Base-by-base conservation (phyloP, 2,888 invertebrate genomes). In the Lochmaea crataegi region DNA sequence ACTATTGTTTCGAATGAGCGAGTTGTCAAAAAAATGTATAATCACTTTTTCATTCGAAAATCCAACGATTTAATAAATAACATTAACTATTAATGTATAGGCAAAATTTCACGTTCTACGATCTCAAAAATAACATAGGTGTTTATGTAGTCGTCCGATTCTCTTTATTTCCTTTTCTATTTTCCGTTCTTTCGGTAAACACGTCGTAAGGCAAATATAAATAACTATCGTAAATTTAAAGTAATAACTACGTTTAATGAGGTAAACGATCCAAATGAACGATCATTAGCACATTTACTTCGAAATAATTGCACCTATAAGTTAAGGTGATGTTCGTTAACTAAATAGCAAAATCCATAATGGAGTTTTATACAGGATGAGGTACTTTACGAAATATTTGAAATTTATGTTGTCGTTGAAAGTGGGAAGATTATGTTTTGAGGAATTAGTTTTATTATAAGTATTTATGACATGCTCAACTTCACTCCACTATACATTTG, bases 171-270 rank as follows among this genome's bases (percentile, higher is more conserved):
- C 32, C 42, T 45, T 2, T 45, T 45, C 32, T 38, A 41, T 66
- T 65, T 18, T 16, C 65, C 38, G 61, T 14, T 14, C 5, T 16
- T 63, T 64, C 64, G 64, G 14, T 57, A 58, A 57, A 67, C 22
- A 58, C 45, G 26, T 26, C 42, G 67, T 32, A 58, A 56, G 41
- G 38, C 18, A 67, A 64, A 45, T 51, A 48, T 67, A 67, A 58
- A 57, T 58, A 58, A 57, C 58, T 57, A 41, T 57, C 57, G 38
- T 66, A 66, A 57, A 66, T 66, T 66, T 22, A 10, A 67, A 58
- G 53, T 58, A 67, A 67, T 67, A 67, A 68, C 68, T n/a, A 7
- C 68, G 14, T 22, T 68, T 68, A 68, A 68, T 61, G 68, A 68
- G 38, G 68, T 68, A 61, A 68, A 51, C 61, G 68, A 68, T 68